phyloP scores from a whole-genome alignment of 2,797 vertebrate species.

The Anolis apletophallus region DNA sequence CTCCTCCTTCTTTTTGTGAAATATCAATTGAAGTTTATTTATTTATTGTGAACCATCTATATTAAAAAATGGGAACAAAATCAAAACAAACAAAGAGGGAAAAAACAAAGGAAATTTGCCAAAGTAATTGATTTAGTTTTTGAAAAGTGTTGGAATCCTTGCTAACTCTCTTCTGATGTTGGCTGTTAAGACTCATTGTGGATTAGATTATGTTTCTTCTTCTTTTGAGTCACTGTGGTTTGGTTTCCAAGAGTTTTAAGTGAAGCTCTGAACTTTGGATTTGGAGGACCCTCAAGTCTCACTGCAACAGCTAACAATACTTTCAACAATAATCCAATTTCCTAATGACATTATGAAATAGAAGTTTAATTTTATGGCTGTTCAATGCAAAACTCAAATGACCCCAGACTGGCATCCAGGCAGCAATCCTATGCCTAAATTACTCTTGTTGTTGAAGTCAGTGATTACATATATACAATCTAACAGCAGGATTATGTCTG shows the following conservation, averaged over 20 bases:
- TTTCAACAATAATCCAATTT: constrained; percentile 21
- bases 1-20: not conserved
- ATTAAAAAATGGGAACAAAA: not conserved
- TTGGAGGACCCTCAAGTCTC: constrained; percentile 13
- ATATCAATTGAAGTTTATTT: not conserved
- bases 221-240: constrained; percentile 4
- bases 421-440: not conserved
- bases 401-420: not conserved
- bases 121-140: constrained; percentile 6
- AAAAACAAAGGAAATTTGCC: not conserved
- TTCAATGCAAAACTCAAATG: not conserved
- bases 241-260: constrained; percentile 14
- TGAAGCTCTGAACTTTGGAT: constrained; percentile 7
- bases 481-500: not conserved
- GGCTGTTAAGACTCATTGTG: not conserved
- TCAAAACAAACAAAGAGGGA: not conserved
- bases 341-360: not conserved
- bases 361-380: constrained; percentile 11
- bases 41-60: not conserved
- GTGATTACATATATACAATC: not conserved
- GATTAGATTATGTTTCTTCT: constrained; percentile 4
- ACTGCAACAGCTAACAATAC: constrained; percentile 6
- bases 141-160: not conserved
- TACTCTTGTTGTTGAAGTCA: not conserved
- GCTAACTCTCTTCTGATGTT: not conserved